These are phyloP conservation scores for Myxocyprinus asiaticus DNA, from an alignment of 2,113 vertebrate genomes.

Conservation along the genomic window DNA sequence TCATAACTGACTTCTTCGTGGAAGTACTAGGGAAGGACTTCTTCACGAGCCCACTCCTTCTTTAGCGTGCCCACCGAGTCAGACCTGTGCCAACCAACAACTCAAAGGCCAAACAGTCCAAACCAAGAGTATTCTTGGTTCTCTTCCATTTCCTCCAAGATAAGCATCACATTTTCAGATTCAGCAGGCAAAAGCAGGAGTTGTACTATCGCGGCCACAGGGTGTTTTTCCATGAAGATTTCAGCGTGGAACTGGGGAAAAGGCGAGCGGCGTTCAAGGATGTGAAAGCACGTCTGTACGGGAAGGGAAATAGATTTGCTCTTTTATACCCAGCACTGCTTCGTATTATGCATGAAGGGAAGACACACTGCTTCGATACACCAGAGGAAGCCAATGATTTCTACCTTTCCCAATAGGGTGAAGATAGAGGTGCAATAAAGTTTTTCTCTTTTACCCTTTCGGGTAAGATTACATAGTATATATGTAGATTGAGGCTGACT, in stretches of 20 bases:
- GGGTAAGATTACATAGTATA: no score
- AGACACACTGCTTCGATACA: not conserved
- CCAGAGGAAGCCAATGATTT: not conserved
- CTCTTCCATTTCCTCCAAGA: slow-evolving; percentile 3
- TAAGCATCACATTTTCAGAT: slow-evolving; percentile 1
- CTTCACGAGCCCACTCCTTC: not conserved
- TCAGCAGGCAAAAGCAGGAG: not conserved
- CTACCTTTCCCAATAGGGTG: not conserved
- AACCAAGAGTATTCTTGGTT: not conserved
- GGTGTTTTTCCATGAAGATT: slow-evolving; percentile 14
- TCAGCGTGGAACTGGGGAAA: not conserved
- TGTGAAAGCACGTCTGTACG: not conserved
- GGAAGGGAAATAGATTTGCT: not conserved
- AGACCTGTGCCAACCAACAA: not conserved
- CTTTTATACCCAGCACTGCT: not conserved
- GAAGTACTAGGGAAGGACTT: not conserved
- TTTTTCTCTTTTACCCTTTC: no score
- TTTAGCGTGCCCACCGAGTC: not conserved
- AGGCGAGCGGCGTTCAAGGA: not conserved
- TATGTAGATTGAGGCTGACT: no score
- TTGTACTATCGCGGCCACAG: not conserved
- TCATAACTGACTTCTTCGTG: not conserved
- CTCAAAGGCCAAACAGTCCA: not conserved
- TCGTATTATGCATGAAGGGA: not conserved
- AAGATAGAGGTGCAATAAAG: not conserved